A percentile compares a stretch with the other conserved stretches of the same genome.
phyloP scores from a whole-genome alignment of 2,113 vertebrate species.

The Antennarius striatus region DNA sequence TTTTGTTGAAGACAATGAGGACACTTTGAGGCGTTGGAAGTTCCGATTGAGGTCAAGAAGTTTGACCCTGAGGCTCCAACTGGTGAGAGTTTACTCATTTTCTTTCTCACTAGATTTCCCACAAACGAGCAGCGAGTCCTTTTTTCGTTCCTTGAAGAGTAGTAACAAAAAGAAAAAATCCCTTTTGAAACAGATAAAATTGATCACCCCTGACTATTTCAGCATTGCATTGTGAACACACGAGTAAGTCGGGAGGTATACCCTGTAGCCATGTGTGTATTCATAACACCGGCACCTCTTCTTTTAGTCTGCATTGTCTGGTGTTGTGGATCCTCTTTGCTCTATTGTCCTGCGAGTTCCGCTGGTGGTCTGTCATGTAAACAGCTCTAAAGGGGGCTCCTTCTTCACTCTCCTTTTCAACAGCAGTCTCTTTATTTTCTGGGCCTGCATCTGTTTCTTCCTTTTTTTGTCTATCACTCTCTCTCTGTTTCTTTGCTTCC shows the following conservation, averaged over 20 bases:
- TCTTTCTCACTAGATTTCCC: conserved; percentile 19
- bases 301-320: conserved; percentile 38
- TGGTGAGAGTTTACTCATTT: background rate
- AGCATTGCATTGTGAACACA: conserved; percentile 35
- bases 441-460: conserved; percentile 16
- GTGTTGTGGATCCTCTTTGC: conserved; percentile 51
- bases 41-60: background rate
- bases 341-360: conserved; percentile 56
- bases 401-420: conserved; percentile 42
- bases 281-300: conserved; percentile 42
- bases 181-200: conserved; percentile 13
- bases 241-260: conserved; percentile 28
- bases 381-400: conserved; percentile 45
- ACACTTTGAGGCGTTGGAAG: background rate
- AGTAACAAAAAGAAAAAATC: conserved; percentile 28
- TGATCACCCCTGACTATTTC: background rate
- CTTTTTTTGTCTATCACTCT: conserved; percentile 9
- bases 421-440: conserved; percentile 9
- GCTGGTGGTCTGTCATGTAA: conserved; percentile 64
- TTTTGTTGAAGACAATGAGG: conserved; percentile 4
- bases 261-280: conserved; percentile 45
- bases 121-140: background rate
- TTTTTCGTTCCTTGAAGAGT: background rate
- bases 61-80: conserved; percentile 7
- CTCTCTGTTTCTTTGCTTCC: conserved; percentile 1